phyloP scores from a whole-genome alignment of 2,888 invertebrate species.

The Diplolepis rosae region DNA sequence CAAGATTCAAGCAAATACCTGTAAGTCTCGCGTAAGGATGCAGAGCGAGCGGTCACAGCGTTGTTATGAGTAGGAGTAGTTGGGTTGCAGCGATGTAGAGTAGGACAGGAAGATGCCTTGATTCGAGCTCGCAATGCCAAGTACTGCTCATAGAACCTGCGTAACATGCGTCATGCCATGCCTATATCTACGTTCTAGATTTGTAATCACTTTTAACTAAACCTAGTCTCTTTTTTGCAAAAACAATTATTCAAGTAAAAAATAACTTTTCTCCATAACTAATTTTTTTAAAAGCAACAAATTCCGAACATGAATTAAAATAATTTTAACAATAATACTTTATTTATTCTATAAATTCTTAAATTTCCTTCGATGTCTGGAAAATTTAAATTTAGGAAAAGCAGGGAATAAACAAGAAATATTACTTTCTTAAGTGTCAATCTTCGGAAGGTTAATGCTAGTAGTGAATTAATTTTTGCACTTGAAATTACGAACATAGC shows the following conservation, averaged over 20 bases:
- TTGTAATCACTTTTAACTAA: constrained; percentile 43
- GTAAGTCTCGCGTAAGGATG: constrained; percentile 77
- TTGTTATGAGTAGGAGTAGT: constrained; percentile 73
- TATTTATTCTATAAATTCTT: neutral
- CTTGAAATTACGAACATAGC: neutral
- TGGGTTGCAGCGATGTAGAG: constrained; percentile 76
- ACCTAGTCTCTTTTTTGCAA: constrained; percentile 42
- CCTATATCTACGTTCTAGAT: constrained; percentile 63
- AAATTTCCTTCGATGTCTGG: neutral
- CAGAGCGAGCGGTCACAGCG: constrained; percentile 76
- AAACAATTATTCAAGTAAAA: neutral
- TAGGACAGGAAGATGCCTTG: constrained; percentile 88
- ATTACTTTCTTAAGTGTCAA: neutral
- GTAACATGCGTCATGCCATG: constrained; percentile 73
- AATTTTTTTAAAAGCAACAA: no score
- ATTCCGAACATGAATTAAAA: no score
- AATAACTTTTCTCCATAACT: neutral
- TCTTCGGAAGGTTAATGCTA: constrained; percentile 11
- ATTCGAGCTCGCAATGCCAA: constrained; percentile 91
- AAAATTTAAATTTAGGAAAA: constrained; percentile 5
- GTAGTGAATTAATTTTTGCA: constrained; percentile 12
- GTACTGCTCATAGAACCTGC: constrained; percentile 93
- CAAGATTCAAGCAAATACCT: constrained; percentile 68
- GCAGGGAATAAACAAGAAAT: neutral
- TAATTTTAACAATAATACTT: neutral